Base-by-base conservation (phyloP, 2,888 invertebrate species). In the Petrolisthes cinctipes region DNA sequence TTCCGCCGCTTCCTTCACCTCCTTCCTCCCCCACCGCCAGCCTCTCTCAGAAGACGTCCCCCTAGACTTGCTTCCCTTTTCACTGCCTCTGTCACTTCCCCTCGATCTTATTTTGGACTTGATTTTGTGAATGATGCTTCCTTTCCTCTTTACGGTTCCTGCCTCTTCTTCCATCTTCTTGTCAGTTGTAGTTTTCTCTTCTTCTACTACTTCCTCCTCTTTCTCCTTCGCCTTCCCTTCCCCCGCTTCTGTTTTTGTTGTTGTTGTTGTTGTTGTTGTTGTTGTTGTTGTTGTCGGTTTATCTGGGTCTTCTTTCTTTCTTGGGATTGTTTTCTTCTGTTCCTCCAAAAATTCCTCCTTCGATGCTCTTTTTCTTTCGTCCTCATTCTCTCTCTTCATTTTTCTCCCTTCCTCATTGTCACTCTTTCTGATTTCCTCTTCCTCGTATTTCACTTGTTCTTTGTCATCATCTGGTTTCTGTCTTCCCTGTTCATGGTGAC, bases 161-260 rank as follows among this genome's bases (percentile, higher is more conserved):
- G 23, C 53, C 71, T 68, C 53, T 17, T 14, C 82, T 37, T 83
- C 75, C 6, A 83, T 73, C 73, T 14, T 73, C 56, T 75, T 37
- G 4, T 54, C 23, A 17, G 57, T 75, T 11, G 83, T 75, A 37
- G 37, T 37, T 37, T 37, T 23, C 56, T 20, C 66, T 37, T 85
- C 17, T 23, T 78, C 79, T 68, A 17, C 53, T 53, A 14, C 14
- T 68, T n/a, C 82, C 17, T 9, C n/a, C 51, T 37, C 23, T 53
- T 7, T 68, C 82, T 68, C 66, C 51, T 14, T 56, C 14, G 6
- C 66, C 51, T 20, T 51, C n/a, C 66, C 17, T 4, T 17, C 51
- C 82, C 51, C 68, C 53, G 11, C 37, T 7, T 76, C 37, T 51
- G 20, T 76, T 9, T 61, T n/a, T 81, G 4, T n/a, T n/a, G n/a